phyloP scores from a whole-genome alignment of 2,113 vertebrate species.

The Coryphaenoides rupestris region DNA sequence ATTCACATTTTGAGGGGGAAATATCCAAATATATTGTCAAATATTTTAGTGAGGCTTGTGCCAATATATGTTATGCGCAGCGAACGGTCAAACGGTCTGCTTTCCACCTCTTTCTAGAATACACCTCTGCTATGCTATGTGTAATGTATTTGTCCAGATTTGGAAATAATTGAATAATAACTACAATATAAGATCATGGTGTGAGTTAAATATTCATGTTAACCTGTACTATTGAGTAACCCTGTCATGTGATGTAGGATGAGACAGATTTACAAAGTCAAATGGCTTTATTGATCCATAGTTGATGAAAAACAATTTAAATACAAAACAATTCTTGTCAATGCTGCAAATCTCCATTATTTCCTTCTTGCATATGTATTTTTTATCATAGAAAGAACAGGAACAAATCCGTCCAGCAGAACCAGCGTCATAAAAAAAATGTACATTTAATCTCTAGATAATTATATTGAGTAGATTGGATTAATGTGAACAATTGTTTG shows the following conservation, averaged over 20 bases:
- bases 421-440: constrained; percentile 81
- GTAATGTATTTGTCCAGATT: background rate
- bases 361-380: constrained; percentile 34
- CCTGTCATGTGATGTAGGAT: constrained; percentile 14
- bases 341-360: background rate
- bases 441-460: constrained; percentile 37
- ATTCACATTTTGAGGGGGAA: too few relatives aligned
- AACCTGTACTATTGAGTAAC: background rate
- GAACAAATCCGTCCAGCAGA: constrained; percentile 90
- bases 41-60: background rate
- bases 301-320: constrained; percentile 51
- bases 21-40: too few relatives aligned
- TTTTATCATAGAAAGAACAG: constrained; percentile 55
- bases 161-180: background rate
- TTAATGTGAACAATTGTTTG: constrained; percentile 38
- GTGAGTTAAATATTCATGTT: background rate
- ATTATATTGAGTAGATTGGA: constrained; percentile 20
- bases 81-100: background rate
- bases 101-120: background rate
- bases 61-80: background rate
- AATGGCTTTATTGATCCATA: constrained; percentile 67
- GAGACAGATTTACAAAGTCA: constrained; percentile 60
- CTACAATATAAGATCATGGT: background rate
- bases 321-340: constrained; percentile 49
- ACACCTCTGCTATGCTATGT: background rate